Conservation (phyloP, 2,113 vertebrate genomes). For the Chloropsis hardwickii region DNA sequence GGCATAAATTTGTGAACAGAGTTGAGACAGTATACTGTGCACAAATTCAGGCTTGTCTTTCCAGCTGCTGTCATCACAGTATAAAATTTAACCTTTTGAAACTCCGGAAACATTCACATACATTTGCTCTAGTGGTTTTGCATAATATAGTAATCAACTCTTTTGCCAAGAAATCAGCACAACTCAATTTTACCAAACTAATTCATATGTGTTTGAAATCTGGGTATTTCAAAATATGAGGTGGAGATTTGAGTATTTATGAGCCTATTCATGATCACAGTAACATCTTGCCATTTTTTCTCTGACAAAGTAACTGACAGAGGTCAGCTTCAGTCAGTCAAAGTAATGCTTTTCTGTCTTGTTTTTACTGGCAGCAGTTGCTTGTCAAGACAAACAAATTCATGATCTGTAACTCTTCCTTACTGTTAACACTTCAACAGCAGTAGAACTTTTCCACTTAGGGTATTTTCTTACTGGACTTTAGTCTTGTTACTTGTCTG, state of each 20-base stretch:
- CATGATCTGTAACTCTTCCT: neutral
- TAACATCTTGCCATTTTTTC: neutral
- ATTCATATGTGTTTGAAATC: neutral
- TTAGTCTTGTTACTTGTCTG: neutral
- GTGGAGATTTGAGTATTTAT: neutral
- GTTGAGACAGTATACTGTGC: neutral
- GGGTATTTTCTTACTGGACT: neutral
- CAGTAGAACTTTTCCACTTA: neutral
- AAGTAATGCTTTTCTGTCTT: neutral
- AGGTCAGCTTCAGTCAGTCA: neutral
- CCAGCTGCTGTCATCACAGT: neutral
- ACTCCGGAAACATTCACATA: neutral
- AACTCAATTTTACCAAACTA: neutral
- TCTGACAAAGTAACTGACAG: neutral
- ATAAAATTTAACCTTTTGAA: neutral
- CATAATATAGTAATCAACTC: neutral
- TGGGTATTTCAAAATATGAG: neutral
- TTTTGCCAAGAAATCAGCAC: neutral
- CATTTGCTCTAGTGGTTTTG: neutral
- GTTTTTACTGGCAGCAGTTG: neutral
- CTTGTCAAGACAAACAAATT: conserved; percentile 8
- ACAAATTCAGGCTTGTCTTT: neutral
- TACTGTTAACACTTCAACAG: conserved; percentile 7
- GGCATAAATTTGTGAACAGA: neutral
- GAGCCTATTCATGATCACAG: neutral